Conservation (phyloP, 2,113 vertebrate species). For the Chauna torquata region DNA sequence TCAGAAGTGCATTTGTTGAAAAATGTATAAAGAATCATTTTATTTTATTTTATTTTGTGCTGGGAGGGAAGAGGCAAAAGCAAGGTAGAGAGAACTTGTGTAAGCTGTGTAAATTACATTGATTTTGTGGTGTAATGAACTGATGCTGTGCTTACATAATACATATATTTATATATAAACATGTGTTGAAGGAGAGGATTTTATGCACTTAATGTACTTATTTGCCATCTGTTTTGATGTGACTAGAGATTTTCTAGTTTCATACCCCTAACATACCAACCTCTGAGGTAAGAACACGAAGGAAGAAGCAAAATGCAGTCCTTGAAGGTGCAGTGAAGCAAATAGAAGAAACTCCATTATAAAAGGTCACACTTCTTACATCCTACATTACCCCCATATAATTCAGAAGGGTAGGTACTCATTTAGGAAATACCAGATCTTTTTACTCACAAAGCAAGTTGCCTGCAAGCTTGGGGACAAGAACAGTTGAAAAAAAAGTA, state of each 20-base stretch:
- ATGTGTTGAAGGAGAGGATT: not conserved
- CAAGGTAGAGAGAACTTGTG: not conserved
- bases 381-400: not conserved
- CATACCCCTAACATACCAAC: not conserved
- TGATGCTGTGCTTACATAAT: not conserved
- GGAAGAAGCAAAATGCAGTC: not conserved
- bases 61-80: not conserved
- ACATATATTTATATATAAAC: not conserved
- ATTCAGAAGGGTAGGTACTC: not conserved
- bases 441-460: not conserved
- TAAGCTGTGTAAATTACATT: not conserved
- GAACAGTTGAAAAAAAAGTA: not conserved
- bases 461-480: not conserved
- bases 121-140: not conserved
- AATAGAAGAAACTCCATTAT: not conserved
- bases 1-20: constrained; percentile 7
- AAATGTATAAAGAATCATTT: not conserved
- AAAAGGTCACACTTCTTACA: not conserved
- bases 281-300: not conserved
- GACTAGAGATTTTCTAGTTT: not conserved
- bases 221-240: not conserved
- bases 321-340: not conserved
- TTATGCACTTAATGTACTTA: not conserved
- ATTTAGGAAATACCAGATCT: not conserved
- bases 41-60: not conserved